Evolutionary conservation across 2,113 vertebrate species (phyloP).

Genomic region (Peromyscus leucopus): DNA sequence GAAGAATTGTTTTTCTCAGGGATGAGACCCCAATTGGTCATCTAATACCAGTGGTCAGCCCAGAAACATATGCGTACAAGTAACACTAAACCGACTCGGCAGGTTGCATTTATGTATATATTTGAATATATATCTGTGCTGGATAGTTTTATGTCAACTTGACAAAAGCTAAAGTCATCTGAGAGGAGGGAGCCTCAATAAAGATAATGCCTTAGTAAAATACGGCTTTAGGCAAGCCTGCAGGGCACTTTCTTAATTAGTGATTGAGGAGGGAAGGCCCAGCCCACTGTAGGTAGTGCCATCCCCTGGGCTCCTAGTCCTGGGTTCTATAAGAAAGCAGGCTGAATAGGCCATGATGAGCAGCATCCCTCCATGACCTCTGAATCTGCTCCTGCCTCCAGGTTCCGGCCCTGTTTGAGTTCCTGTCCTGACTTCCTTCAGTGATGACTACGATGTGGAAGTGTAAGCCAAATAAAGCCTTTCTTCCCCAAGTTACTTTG

Average conservation of each 20-base stretch:
- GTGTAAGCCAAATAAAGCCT: background rate
- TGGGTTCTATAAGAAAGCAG: background rate
- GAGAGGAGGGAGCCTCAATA: background rate
- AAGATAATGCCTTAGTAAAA: background rate
- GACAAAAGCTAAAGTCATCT: background rate
- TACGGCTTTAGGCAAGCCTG: background rate
- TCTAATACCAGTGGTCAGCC: background rate
- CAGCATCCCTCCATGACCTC: background rate
- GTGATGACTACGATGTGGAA: background rate
- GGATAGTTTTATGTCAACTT: background rate
- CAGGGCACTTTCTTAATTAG: background rate
- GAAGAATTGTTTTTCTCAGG: background rate
- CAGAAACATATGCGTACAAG: background rate
- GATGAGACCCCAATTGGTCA: background rate
- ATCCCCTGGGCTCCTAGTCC: background rate
- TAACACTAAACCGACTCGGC: background rate
- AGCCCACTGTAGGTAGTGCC: background rate
- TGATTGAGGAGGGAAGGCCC: background rate
- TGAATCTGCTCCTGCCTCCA: background rate
- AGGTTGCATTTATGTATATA: background rate
- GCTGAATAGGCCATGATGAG: background rate
- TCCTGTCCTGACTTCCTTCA: background rate
- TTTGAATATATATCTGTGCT: background rate
- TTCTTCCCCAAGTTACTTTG: background rate
- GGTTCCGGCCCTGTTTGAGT: background rate